These are phyloP conservation scores for Actias luna DNA, from an alignment of 2,888 invertebrate species.

Conservation along the genomic window DNA sequence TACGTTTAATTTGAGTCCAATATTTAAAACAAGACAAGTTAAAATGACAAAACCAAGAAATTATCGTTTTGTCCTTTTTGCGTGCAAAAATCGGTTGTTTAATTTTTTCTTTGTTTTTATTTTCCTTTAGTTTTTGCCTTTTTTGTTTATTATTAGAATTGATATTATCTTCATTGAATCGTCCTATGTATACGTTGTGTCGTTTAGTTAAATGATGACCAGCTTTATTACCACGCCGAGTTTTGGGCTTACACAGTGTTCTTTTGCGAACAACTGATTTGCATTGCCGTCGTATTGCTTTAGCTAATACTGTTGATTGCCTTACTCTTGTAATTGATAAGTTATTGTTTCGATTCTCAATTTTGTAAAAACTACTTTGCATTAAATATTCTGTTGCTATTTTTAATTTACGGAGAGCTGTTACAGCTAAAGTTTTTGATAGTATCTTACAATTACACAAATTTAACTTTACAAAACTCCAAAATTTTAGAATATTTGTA, in stretches of 20 bases:
- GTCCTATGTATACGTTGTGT: neutral
- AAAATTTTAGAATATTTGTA: neutral
- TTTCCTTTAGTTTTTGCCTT: constrained; percentile 3
- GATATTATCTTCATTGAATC: neutral
- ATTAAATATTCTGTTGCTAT: neutral
- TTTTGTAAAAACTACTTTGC: constrained; percentile 1
- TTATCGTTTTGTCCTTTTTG: neutral
- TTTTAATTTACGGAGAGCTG: neutral
- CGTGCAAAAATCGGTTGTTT: neutral
- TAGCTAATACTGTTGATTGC: neutral
- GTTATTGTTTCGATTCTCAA: neutral
- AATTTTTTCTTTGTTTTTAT: neutral
- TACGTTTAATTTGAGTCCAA: constrained; percentile 33
- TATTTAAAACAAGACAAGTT: constrained; percentile 23
- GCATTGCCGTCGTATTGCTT: neutral
- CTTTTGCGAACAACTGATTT: neutral
- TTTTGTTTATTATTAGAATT: neutral
- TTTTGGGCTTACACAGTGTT: neutral
- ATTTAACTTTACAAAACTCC: neutral
- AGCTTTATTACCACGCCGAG: neutral
- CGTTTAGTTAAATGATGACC: neutral
- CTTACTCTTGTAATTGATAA: neutral
- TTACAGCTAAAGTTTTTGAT: neutral
- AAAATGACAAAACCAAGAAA: neutral
- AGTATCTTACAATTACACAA: neutral